Percentiles rank a stretch among this genome's conserved stretches.
These are phyloP conservation scores for Silvanus unidentatus DNA, from an alignment of 2,888 invertebrate genomes.

Conservation along the genomic window DNA sequence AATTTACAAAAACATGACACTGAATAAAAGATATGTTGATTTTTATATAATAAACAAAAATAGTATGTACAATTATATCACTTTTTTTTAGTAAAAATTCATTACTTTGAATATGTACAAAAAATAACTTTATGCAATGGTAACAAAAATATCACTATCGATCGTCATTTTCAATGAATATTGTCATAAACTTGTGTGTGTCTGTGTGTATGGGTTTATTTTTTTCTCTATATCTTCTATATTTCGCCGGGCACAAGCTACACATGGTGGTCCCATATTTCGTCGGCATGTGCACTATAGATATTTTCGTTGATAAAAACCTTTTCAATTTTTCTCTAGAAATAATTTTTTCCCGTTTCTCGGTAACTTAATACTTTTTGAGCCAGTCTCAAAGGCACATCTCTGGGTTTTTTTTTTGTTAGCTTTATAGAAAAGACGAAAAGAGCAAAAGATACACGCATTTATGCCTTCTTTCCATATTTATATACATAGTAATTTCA, in stretches of 20 bases:
- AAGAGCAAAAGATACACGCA: too few species aligned
- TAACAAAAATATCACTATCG: conserved; percentile 43
- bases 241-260: conserved; percentile 14
- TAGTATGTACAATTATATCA: conserved; percentile 24
- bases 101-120: conserved; percentile 19
- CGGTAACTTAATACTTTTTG: conserved; percentile 7
- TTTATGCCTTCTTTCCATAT: neutral
- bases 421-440: neutral
- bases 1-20: conserved; percentile 25
- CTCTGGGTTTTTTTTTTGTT: conserved; percentile 5
- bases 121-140: conserved; percentile 6
- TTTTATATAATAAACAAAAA: conserved; percentile 26
- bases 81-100: conserved; percentile 6
- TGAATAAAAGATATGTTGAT: conserved; percentile 42
- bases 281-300: conserved; percentile 7
- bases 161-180: conserved; percentile 38
- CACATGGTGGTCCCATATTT: conserved; percentile 25
- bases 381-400: conserved; percentile 20
- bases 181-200: conserved; percentile 38
- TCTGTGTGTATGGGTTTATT: too few species aligned
- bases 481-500: neutral
- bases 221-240: conserved; percentile 10
- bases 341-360: neutral
- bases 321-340: neutral
- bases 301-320: conserved; percentile 31